Evolutionary conservation across 2,888 invertebrate genomes (phyloP), one percentile per base, ranked within the genome.

Genomic region (Drosophila mercatorum): DNA sequence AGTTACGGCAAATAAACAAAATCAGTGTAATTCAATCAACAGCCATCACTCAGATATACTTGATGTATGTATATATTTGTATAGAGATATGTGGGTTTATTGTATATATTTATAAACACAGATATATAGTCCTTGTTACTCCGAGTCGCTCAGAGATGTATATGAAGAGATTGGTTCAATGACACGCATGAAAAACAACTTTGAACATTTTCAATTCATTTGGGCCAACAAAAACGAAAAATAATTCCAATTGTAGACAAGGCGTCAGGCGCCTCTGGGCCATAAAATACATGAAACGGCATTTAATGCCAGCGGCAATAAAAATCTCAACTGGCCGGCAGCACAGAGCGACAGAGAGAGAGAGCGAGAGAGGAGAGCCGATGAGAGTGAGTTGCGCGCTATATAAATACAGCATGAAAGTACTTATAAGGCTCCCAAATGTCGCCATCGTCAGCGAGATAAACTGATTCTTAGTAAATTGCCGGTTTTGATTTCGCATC

Each of bases 281-380:
- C 80, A 88, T 88, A 79, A 83, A 87, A 87, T 72, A 84, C 66
- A 76, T 81, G 76, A 75, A 59, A 63, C 49, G 82, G 34, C 72
- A 75, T 82, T 82, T 66, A 80, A 72, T 70, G 57, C 63, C 67
- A 40, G 40, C 59, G 49, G 72, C 70, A 64, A 75, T 83, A 83
- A 88, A 77, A 80, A 69, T 67, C 63, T 17, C 63, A 70, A 59
- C 70, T 66, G 63, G 47, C 60, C 75, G 36, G n/a, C 10, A 41
- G 7, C 14, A 28, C 8, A 40, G 14, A 14, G 26, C 1, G 38
- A 28, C 7, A 22, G 36, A 12, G 17, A 6, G 34, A 2, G 36
- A 40, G 5, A 1, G 26, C 10, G 10, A 6, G 12, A 46, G 46
- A 14, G 46, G 26, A 26, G 38, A 26, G 40, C 40, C 8, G 40